These are phyloP conservation scores for Macropis europaea DNA, from an alignment of 2,888 invertebrate genomes.

Conservation along the genomic window DNA sequence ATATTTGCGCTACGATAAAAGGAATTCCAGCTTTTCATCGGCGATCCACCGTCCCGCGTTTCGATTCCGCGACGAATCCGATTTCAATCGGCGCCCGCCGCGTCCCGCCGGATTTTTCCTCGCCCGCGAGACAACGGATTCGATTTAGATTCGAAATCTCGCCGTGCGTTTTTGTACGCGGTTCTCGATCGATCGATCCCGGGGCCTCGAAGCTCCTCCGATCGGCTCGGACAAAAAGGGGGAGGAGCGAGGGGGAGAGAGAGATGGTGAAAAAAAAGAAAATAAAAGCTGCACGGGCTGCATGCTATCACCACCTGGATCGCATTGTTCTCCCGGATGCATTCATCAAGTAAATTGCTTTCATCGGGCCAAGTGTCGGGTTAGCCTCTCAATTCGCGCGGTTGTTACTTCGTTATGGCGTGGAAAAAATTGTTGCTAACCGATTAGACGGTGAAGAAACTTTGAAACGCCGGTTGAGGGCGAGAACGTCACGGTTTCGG, in stretches of 20 bases:
- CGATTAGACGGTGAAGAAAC: conserved; percentile 31
- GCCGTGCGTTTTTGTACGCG: conserved; percentile 25
- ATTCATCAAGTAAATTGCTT: conserved; percentile 57
- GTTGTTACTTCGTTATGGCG: conserved; percentile 27
- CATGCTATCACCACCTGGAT: conserved; percentile 57
- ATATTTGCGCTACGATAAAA: conserved; percentile 17
- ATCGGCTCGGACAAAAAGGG: conserved; percentile 31
- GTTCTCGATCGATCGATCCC: conserved; percentile 24
- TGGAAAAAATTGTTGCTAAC: neutral
- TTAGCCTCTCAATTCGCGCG: conserved; percentile 39
- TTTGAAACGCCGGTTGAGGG: conserved; percentile 23
- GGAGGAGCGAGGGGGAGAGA: neutral
- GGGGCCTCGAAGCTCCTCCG: conserved; percentile 9
- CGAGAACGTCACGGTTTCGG: conserved; percentile 12
- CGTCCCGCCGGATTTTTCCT: neutral
- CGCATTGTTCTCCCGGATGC: conserved; percentile 51
- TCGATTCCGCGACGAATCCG: conserved; percentile 29
- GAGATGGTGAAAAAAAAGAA: conserved; percentile 16
- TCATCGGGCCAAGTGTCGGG: conserved; percentile 47
- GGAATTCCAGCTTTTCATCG: neutral
- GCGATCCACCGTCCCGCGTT: neutral
- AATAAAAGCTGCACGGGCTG: conserved; percentile 30
- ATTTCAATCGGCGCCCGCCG: conserved; percentile 12
- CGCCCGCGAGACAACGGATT: neutral
- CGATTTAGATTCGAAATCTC: conserved; percentile 29